Evolutionary conservation across 2,797 vertebrate genomes (phyloP), one percentile per base, ranked within the genome.

Genomic region (Lepilemur septentrionalis): DNA sequence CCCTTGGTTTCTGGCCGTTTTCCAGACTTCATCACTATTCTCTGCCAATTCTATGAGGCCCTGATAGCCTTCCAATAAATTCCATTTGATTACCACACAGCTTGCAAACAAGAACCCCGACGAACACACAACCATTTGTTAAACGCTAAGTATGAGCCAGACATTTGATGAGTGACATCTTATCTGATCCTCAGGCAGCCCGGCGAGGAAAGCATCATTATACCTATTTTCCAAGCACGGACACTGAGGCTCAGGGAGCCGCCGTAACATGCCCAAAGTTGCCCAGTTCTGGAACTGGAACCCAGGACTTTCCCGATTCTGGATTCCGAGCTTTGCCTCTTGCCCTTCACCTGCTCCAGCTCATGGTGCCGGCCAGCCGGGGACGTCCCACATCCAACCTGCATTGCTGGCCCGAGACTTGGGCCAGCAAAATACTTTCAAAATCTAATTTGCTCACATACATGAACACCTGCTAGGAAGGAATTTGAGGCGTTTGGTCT

Each of bases 381-480:
- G 7, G 59, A 50, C 91, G 86, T 84, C 85, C 63, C 92, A 30
- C 63, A 35, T 0, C 1, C 72, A 78, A 28, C 63, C 76, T 72
- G 17, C 23, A 0, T 6, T 20, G 75, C 52, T 46, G 85, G 89
- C 86, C 70, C 2, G 46, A 78, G 93, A 89, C 95, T 65, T 30
- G 12, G 35, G 76, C 83, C 82, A 65, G 55, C 75, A 86, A 86
- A 80, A 63, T 79, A 70, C 80, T 94, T 97, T 86, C 59, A 89
- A 89, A 91, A 93, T 92, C 82, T 57, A 95, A 96, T 97, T 97
- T 95, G 95, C 94, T 97, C 89, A 87, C 89, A 59, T 70, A 69
- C 67, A 70, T 43, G 93, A 97, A 93, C 97, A 97, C 96, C 96
- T 98, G 94, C 97, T 96, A 97, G 94, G 95, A 94, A 96, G 97